Conservation (phyloP, 2,888 invertebrate genomes). For the Meganola albula region DNA sequence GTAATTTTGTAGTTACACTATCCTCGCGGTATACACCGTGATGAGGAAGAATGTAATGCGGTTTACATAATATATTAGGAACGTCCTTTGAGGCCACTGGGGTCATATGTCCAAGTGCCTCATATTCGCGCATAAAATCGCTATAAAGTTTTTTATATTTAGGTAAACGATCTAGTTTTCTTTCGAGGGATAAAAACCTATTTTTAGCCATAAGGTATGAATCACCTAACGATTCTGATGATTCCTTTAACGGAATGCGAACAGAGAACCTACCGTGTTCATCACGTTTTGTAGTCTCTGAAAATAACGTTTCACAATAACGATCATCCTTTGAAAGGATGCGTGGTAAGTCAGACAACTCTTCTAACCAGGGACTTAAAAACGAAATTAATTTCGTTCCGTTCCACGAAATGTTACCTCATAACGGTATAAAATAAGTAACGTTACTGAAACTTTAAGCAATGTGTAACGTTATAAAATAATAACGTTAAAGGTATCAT, state of each 20-base stretch:
- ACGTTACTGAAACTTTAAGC: too few relatives aligned
- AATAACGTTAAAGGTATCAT: too few relatives aligned
- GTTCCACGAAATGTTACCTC: constrained; percentile 12
- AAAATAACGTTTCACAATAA: constrained; percentile 20
- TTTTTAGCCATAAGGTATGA: constrained; percentile 19
- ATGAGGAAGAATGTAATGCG: constrained; percentile 36
- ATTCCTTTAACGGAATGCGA: constrained; percentile 8
- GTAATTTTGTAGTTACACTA: constrained; percentile 23
- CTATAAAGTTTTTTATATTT: constrained; percentile 3
- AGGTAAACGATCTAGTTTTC: constrained; percentile 1
- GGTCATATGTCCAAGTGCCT: background rate
- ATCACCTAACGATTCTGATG: constrained; percentile 15
- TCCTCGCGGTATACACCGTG: constrained; percentile 34
- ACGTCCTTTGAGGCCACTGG: background rate
- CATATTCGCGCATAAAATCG: constrained; percentile 6
- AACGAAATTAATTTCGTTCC: too few relatives aligned
- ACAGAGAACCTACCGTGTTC: constrained; percentile 19
- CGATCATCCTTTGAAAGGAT: constrained; percentile 3
- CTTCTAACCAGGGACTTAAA: too few relatives aligned
- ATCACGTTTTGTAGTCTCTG: constrained; percentile 8
- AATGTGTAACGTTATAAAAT: too few relatives aligned
- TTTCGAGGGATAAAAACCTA: constrained; percentile 4
- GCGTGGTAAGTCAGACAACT: background rate
- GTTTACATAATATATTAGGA: background rate
- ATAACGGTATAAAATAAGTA: background rate